phyloP scores from a whole-genome alignment of 2,113 vertebrate species.

The Phasianus colchicus region DNA sequence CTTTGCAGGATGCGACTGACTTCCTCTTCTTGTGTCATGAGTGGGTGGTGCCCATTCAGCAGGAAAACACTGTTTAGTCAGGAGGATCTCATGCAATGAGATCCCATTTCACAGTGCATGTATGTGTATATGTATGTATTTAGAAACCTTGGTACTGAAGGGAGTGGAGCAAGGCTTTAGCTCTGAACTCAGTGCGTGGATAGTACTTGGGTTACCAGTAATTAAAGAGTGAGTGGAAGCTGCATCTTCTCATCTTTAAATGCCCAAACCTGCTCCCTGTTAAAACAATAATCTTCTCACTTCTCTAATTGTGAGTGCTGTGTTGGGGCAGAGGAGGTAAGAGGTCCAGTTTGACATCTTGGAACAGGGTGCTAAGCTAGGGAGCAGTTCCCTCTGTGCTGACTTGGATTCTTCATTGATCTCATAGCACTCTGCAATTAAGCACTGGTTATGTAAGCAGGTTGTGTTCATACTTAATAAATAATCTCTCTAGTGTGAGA shows the following conservation, averaged over 20 bases:
- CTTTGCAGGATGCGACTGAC: neutral
- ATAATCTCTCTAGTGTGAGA: neutral
- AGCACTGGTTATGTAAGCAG: accelerated
- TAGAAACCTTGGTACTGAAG: neutral
- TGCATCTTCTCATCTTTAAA: neutral
- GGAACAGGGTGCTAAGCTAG: neutral
- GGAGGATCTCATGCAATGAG: neutral
- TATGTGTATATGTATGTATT: too few relatives aligned
- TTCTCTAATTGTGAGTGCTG: neutral
- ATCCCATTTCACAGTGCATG: neutral
- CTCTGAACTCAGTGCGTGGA: neutral
- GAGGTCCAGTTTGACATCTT: neutral
- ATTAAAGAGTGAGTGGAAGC: neutral
- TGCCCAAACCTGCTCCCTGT: neutral
- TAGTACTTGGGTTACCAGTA: neutral
- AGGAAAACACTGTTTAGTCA: neutral
- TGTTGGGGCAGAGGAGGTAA: neutral
- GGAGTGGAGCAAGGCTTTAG: neutral
- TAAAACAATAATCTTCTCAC: neutral
- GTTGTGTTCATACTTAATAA: neutral
- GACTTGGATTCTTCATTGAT: neutral
- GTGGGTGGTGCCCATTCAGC: neutral
- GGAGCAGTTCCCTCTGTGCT: neutral
- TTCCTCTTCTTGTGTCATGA: neutral
- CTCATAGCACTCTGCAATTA: neutral